A percentile compares a stretch with the other conserved stretches of the same genome.
Conservation (phyloP, 2,797 vertebrate species). For the Astyanax mexicanus region DNA sequence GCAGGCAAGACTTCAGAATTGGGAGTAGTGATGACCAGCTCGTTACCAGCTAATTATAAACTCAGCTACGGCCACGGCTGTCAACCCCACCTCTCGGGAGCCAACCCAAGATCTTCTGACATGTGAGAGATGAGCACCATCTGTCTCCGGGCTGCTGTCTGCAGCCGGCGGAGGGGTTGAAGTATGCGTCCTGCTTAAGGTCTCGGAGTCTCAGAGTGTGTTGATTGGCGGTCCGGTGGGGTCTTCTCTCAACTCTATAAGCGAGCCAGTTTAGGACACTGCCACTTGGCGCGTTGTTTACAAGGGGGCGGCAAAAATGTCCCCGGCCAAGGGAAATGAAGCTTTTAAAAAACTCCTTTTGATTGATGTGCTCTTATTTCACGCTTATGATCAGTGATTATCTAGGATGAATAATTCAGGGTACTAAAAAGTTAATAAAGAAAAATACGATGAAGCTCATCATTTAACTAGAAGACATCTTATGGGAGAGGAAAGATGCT, state of each 20-base stretch:
- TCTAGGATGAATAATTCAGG: slow-evolving; percentile 80
- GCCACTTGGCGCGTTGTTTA: slow-evolving; percentile 58
- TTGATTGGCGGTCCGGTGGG: slow-evolving; percentile 43
- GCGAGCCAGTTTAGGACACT: slow-evolving; percentile 35
- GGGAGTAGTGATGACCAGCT: slow-evolving; percentile 64
- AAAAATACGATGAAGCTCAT: slow-evolving; percentile 58
- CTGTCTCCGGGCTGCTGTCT: slow-evolving; percentile 55
- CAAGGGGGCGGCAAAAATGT: slow-evolving; percentile 51
- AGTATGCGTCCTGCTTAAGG: slow-evolving; percentile 52
- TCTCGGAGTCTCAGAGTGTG: slow-evolving; percentile 39
- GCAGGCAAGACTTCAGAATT: slow-evolving; percentile 77
- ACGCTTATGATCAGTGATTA: slow-evolving; percentile 82
- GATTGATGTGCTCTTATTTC: slow-evolving; percentile 78
- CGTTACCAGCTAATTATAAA: slow-evolving; percentile 62
- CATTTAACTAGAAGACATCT: slow-evolving; percentile 47
- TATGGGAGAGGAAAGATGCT: slow-evolving; percentile 27
- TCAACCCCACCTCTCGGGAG: slow-evolving; percentile 48
- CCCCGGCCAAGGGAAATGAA: slow-evolving; percentile 54
- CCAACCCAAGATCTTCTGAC: slow-evolving; percentile 55
- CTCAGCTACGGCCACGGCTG: slow-evolving; percentile 56
- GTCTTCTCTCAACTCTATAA: slow-evolving; percentile 45
- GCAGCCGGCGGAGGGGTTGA: slow-evolving; percentile 34
- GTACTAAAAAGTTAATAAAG: slow-evolving; percentile 82
- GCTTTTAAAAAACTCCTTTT: slow-evolving; percentile 60
- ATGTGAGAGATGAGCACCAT: slow-evolving; percentile 59